Base-by-base conservation (phyloP, 2,113 vertebrate species). In the Tragelaphus strepsiceros region DNA sequence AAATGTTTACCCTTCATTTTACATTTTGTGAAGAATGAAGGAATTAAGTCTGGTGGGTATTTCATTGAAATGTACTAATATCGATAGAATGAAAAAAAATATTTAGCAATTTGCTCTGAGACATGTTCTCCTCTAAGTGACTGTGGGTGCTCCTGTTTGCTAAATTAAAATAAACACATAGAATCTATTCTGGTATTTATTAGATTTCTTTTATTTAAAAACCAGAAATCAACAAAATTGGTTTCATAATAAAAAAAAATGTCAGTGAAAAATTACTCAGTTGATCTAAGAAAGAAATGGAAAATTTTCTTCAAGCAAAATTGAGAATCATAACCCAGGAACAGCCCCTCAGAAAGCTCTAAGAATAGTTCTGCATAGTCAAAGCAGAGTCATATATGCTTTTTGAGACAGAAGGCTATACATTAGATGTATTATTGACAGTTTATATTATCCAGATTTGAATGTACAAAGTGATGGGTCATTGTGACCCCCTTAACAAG, bases 21-120 rank as follows among this genome's bases (percentile, higher is more conserved):
- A 43, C 43, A 43, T 43, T 43, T 43, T 43, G 43, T 43, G 43
- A 43, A 43, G 43, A 43, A 43, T 43, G 43, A 43, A 43, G 43
- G 43, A 43, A 43, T 43, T 43, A 43, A 43, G 43, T 43, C 43
- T 43, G 43, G 43, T 5, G 43, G 43, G 43, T 43, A 39, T 39
- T 39, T 39, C 39, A 39, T 39, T 39, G 39, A 39, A 39, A 39
- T 39, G 39, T 39, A 39, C 39, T 39, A 98, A 98, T 98, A 96
- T 74, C 90, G 97, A 94, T 58, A 97, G 39, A 96, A 94, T 97
- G 94, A 97, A 97, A 95, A 95, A 95, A 95, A 82, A 90, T 94
- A 90, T 97, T 98, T 96, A 98, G 81, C 78, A 95, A 86, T 93
- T 98, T 97, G 93, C 78, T n/a, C 32, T 90, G 71, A 94, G 80